Base-by-base conservation (phyloP, 2,113 vertebrate genomes). In the Coptodon rendalli region DNA sequence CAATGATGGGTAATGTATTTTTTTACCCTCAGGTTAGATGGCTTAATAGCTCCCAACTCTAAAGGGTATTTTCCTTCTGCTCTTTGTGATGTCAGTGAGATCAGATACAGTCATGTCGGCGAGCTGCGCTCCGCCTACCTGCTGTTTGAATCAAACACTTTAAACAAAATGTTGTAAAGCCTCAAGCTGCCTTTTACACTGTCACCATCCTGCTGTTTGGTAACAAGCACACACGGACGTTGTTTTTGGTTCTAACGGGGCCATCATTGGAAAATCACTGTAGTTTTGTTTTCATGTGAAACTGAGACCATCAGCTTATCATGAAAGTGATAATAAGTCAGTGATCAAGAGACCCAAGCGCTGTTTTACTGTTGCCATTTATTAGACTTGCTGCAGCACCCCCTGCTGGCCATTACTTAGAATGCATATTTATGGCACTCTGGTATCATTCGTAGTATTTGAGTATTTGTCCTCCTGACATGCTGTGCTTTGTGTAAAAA, bases 241-340 rank as follows among this genome's bases (percentile, higher is more conserved):
- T 14, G 36, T 14, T 31, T 61, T 61, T 10, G 27, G 9, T n/a
- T 38, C 34, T 38, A 68, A 68, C 5, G 0, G 4, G 34, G 0
- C 38, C 38, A 16, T 71, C 22, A 9, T 43, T 45, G 14, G 27
- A 73, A 73, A 0, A 17, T 45, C 13, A 0, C 14, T 16, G 22
- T 24, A 22, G 7, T 1, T 0, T 45, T 45, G 22, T 45, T 27
- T 43, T 73, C 38, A 73, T 16, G 61, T 2, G 17, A 66, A 66
- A 66, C 61, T 66, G 31, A 66, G 61, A 66, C 61, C 19, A 66
- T n/a, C 31, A 66, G 16, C 61, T 66, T 12, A 66, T 66, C 3
- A 0, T 66, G 17, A 1, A n/a, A 22, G 61, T 66, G 0, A 36
- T 66, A 11, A 63, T n/a, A 63, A 63, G 0, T 66, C 61, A 5